Evolutionary conservation across 2,888 invertebrate species (phyloP), one percentile per base, ranked within the genome.

Genomic region (Lithodes maja): DNA sequence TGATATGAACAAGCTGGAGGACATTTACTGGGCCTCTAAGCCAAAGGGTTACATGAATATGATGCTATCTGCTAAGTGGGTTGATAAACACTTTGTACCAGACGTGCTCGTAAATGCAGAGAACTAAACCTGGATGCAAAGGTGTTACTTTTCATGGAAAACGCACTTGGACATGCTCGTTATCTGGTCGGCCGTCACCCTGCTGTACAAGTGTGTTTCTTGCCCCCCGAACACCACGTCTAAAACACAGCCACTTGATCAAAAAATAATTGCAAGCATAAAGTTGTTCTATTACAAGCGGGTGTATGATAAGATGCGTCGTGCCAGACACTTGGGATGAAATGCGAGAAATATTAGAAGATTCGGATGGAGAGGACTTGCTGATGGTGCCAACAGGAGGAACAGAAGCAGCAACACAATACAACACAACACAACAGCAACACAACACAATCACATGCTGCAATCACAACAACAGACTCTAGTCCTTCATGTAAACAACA

Each of bases 61-160:
- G 78, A 7, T 78, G 52, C 77, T 78, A 12, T 78, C 78, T 2
- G n/a, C 52, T 2, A 15, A 78, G 15, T 53, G 78, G 78, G 9
- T 78, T 78, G 78, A 78, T 78, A 12, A 78, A 78, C 78, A 78
- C 52, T 52, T 78, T 78, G 78, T 78, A 15, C 78, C 78, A 78
- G 78, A 78, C 53, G 78, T 53, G 7, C 78, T 78, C 33, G 53
- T 15, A 78, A 78, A 15, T 78, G 78, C 15, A 78, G 12, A 77
- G 49, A 78, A 52, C 53, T 52, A 53, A 78, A 78, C 52, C 15
- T 53, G 53, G 78, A 78, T 52, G 78, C 52, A 15, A 78, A 78
- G 52, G 78, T 53, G 50, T 78, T 78, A n/a, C n/a, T 77, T 15
- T 61, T 61, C 68, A 61, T 61, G 78, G 78, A 52, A 5, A 78